Conservation (phyloP, 2,888 invertebrate species). For the Buathra laborator region DNA sequence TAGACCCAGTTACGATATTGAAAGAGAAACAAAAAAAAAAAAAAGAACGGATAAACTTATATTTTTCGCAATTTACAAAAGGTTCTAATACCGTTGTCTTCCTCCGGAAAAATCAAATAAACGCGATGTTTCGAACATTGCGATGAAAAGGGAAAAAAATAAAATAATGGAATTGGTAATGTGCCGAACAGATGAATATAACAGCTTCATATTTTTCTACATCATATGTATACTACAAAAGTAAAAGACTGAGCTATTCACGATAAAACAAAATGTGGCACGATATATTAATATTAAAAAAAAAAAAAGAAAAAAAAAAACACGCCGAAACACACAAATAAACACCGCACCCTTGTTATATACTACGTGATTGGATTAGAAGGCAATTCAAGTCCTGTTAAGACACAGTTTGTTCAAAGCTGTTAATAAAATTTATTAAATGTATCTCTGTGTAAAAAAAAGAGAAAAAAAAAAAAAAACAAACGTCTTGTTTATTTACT, state of each 20-base stretch:
- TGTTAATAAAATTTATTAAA: conserved; percentile 59
- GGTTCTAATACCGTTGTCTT: background rate
- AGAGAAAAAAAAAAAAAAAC: conserved; percentile 9
- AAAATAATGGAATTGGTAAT: conserved; percentile 9
- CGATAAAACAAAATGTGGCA: conserved; percentile 30
- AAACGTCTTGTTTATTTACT: conserved; percentile 2
- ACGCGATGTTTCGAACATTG: background rate
- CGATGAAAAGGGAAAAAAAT: background rate
- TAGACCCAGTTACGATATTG: background rate
- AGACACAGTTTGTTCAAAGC: conserved; percentile 48
- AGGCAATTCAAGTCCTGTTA: conserved; percentile 20
- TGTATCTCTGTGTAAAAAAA: conserved; percentile 49
- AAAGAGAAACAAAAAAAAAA: background rate
- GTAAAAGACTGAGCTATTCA: conserved; percentile 57
- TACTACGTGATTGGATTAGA: conserved; percentile 41
- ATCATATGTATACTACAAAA: conserved; percentile 44
- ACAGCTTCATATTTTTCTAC: conserved; percentile 59
- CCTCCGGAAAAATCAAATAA: background rate
- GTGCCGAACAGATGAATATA: conserved; percentile 4
- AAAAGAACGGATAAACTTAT: background rate
- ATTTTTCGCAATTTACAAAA: conserved; percentile 27
- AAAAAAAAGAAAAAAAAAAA: conserved; percentile 7
- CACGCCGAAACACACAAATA: conserved; percentile 14
- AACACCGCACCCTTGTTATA: conserved; percentile 59
- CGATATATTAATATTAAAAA: background rate